phyloP scores from a whole-genome alignment of 1,140 invertebrate species.

The Drosophila ananassae region DNA sequence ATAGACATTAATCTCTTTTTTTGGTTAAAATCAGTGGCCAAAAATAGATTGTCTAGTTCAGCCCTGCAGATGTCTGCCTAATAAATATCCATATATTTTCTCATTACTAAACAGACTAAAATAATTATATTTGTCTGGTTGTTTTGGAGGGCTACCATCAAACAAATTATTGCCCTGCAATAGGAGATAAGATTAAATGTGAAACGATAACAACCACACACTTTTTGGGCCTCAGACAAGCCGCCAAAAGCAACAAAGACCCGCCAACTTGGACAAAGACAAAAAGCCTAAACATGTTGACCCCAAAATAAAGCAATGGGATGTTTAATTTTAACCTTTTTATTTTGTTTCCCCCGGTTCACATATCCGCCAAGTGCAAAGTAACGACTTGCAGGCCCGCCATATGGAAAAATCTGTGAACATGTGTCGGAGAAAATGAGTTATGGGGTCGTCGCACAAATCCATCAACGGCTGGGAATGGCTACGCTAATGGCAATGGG shows the following conservation, averaged over 20 bases:
- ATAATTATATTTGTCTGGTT: constrained; percentile 28
- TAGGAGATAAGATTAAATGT: constrained; percentile 65
- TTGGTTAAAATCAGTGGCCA: constrained; percentile 2
- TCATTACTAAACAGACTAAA: constrained; percentile 20
- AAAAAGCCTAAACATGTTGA: constrained; percentile 25
- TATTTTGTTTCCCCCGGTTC: not conserved
- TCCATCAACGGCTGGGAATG: constrained; percentile 47
- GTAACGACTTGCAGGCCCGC: constrained; percentile 36
- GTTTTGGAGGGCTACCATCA: constrained; percentile 17
- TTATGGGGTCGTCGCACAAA: constrained; percentile 42
- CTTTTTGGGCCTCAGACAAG: constrained; percentile 9
- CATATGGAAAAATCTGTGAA: constrained; percentile 70
- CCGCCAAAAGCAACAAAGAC: constrained; percentile 43
- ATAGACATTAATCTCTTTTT: constrained; percentile 8
- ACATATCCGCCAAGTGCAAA: constrained; percentile 46
- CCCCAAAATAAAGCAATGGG: constrained; percentile 21
- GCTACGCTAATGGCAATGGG: constrained; percentile 20
- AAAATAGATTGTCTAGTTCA: constrained; percentile 40
- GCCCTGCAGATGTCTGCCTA: not conserved
- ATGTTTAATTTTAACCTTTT: constrained; percentile 21
- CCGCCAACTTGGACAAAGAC: constrained; percentile 12
- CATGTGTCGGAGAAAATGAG: constrained; percentile 55
- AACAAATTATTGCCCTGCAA: constrained; percentile 47
- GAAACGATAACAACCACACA: constrained; percentile 48
- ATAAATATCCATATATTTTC: constrained; percentile 27